Conservation (phyloP, 2,797 vertebrate genomes). For the Spinus pinus region DNA sequence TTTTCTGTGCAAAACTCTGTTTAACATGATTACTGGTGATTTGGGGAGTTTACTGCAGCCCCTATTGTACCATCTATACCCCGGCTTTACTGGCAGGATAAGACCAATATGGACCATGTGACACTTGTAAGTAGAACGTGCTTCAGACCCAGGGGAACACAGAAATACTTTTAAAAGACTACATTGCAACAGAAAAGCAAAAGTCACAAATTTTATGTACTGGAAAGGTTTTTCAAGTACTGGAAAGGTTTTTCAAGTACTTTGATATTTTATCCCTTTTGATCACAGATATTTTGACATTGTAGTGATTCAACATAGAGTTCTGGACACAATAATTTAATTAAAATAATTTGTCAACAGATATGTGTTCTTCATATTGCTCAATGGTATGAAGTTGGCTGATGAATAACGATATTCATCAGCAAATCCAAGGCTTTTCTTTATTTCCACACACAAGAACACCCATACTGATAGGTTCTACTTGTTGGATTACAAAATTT, state of each 20-base stretch:
- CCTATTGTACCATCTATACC: not conserved
- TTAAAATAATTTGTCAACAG: not conserved
- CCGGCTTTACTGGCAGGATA: not conserved
- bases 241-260: not conserved
- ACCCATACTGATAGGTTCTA: not conserved
- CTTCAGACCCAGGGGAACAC: not conserved
- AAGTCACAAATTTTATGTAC: not conserved
- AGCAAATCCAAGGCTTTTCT: not conserved
- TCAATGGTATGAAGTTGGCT: not conserved
- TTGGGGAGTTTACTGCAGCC: not conserved
- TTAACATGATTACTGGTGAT: not conserved
- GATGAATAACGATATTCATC: not conserved
- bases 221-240: not conserved
- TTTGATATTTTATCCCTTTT: not conserved
- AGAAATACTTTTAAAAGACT: not conserved
- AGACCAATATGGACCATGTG: not conserved
- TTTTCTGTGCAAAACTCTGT: not conserved
- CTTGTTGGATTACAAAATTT: not conserved
- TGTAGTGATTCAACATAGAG: not conserved
- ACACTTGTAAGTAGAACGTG: not conserved
- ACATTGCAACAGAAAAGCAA: not conserved
- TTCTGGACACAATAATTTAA: not conserved
- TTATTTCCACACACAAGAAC: not conserved
- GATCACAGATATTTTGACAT: not conserved
- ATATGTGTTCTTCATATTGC: not conserved